phyloP scores from a whole-genome alignment of 2,113 vertebrate species.

The Excalfactoria chinensis region DNA sequence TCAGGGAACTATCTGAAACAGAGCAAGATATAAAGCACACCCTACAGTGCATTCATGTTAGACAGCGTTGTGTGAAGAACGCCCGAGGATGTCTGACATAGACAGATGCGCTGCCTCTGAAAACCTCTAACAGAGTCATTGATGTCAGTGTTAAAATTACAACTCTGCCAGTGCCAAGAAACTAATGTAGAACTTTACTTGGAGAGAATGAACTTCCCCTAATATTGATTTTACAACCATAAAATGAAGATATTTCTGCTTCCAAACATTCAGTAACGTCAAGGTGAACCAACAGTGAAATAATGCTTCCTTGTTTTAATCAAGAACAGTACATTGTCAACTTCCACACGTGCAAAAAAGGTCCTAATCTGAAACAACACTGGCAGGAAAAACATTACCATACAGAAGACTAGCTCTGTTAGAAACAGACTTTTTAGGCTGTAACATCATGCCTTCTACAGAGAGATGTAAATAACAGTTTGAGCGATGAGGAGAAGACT shows the following conservation, averaged over 20 bases:
- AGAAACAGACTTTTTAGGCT: not conserved
- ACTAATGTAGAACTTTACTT: not conserved
- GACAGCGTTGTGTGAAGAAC: not conserved
- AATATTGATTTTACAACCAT: not conserved
- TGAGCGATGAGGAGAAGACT: not conserved
- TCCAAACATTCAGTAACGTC: not conserved
- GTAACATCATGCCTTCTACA: not conserved
- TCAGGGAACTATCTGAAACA: not conserved
- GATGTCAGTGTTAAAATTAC: not conserved
- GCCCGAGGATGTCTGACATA: not conserved
- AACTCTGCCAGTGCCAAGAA: not conserved
- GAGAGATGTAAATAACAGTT: fast-evolving
- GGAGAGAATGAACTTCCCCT: not conserved
- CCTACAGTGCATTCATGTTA: not conserved
- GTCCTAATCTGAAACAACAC: not conserved
- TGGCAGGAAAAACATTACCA: not conserved
- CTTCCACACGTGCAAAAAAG: not conserved
- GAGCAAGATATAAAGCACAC: not conserved
- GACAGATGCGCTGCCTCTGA: not conserved
- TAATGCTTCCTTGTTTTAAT: not conserved
- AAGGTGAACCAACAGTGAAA: not conserved
- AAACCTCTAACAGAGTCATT: not conserved
- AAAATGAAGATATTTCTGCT: not conserved
- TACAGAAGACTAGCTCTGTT: not conserved
- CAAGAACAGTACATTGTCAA: not conserved